These are phyloP conservation scores for Cossypha niveicapilla DNA, from an alignment of 2,797 vertebrate genomes.

Conservation along the genomic window DNA sequence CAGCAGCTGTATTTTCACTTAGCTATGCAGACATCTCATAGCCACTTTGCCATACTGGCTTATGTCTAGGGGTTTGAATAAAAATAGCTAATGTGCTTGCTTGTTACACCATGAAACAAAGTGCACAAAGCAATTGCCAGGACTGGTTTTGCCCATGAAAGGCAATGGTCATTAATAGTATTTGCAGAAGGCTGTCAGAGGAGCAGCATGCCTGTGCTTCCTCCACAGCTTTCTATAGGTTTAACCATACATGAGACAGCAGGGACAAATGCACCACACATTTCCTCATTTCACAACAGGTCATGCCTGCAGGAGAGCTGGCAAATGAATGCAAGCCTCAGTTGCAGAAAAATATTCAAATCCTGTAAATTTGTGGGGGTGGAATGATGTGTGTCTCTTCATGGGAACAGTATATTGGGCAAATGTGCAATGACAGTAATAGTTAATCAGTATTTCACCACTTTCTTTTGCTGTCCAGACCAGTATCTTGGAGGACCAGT, in stretches of 20 bases:
- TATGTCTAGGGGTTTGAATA: conserved; percentile 13
- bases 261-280: neutral
- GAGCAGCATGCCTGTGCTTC: neutral
- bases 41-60: neutral
- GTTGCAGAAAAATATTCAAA: neutral
- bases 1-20: conserved; percentile 3
- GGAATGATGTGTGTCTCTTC: neutral
- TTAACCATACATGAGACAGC: neutral
- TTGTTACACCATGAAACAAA: conserved; percentile 15
- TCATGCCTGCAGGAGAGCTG: neutral
- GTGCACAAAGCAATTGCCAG: conserved; percentile 19
- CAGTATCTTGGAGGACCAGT: neutral
- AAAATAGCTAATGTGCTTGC: conserved; percentile 38
- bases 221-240: neutral
- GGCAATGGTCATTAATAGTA: conserved; percentile 32
- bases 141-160: conserved; percentile 25
- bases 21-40: conserved; percentile 14
- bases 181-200: conserved; percentile 3
- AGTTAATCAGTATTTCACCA: neutral
- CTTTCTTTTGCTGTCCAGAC: neutral
- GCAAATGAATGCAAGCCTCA: neutral
- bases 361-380: neutral
- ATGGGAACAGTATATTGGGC: neutral
- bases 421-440: neutral
- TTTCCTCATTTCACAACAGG: neutral